Base-by-base conservation (phyloP, 2,888 invertebrate genomes). In the Linhomoeus sp. region DNA sequence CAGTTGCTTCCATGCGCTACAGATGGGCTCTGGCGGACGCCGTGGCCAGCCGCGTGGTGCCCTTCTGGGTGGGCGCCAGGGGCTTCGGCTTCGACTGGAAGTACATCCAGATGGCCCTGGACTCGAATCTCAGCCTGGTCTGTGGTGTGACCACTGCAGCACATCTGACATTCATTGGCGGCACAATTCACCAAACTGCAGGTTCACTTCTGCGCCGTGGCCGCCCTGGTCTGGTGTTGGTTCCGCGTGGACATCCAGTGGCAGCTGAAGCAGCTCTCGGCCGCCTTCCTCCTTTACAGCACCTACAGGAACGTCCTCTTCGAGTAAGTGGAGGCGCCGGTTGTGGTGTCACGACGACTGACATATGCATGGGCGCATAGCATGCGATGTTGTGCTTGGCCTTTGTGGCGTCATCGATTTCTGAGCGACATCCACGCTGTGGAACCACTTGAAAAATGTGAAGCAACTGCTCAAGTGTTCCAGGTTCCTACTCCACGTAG, bases 21-120 rank as follows among this genome's bases (percentile, higher is more conserved):
- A n/a, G 94, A 43, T 97, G 94, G 94, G 88, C 92, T 1, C 82
- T 86, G 56, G 94, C 94, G n/a, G 94, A 97, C 74, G 78, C 86
- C 44, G 55, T 78, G 24, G 70, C 78, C 50, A 76, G 77, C 15
- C 76, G 87, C 58, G 80, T 86, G 56, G 72, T 94, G 35, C 75
- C 83, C 49, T 73, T 97, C 38, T 94, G 94, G 92, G 80, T 87
- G 46, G 94, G 92, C 46, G 94, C 97, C 1, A 75, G 90, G 56
- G 92, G 90, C 14, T 79, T 90, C 0, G 94, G 94, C 71, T 97
- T 97, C 68, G 83, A 85, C 63, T 97, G 94, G 94, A 79, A 81
- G 59, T 90, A 90, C 67, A 84, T 92, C 59, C 87, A 86, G 63
- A 80, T 86, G 67, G 83, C 88, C 65, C 76, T 90, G 22, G 92